A percentile compares a stretch with the other conserved stretches of the same genome.
These are phyloP conservation scores for Odontocerum albicorne DNA, from an alignment of 2,888 invertebrate genomes.

Conservation along the genomic window DNA sequence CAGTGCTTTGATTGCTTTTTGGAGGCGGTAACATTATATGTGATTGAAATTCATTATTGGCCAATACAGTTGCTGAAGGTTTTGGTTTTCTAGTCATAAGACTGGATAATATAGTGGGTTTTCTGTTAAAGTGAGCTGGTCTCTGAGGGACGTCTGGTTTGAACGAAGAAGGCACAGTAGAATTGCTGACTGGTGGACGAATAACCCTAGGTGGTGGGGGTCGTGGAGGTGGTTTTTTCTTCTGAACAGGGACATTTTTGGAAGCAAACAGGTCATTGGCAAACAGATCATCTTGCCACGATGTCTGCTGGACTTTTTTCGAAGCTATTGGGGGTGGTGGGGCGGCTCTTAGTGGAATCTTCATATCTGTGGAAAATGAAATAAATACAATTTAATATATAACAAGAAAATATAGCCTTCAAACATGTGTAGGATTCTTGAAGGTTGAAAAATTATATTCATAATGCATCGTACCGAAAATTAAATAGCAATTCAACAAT, in stretches of 20 bases:
- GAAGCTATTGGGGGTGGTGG: constrained; percentile 53
- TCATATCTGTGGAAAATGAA: constrained; percentile 57
- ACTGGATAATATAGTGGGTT: constrained; percentile 52
- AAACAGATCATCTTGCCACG: constrained; percentile 56
- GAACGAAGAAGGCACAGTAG: constrained; percentile 53
- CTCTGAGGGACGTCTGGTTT: constrained; percentile 51
- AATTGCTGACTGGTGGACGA: constrained; percentile 38
- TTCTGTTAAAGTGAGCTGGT: constrained; percentile 57
- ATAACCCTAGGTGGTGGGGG: constrained; percentile 56
- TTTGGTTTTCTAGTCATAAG: constrained; percentile 47
- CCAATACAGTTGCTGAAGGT: background rate
- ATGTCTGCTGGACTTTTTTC: constrained; percentile 40
- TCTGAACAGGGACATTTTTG: constrained; percentile 51
- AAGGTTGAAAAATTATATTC: too few relatives aligned
- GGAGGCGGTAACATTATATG: constrained; percentile 20
- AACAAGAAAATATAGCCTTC: too few relatives aligned
- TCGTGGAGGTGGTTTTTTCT: constrained; percentile 71
- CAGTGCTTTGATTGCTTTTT: constrained; percentile 39
- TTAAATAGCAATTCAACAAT: too few relatives aligned
- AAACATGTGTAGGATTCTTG: background rate
- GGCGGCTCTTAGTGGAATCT: constrained; percentile 62
- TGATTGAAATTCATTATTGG: constrained; percentile 24
- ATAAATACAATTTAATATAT: too few relatives aligned
- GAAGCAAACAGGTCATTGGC: constrained; percentile 55
- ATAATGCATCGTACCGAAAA: too few relatives aligned